Percentiles rank a stretch among this genome's conserved stretches.
Conservation (phyloP, 2,113 vertebrate species). For the Daphoenositta chrysoptera region DNA sequence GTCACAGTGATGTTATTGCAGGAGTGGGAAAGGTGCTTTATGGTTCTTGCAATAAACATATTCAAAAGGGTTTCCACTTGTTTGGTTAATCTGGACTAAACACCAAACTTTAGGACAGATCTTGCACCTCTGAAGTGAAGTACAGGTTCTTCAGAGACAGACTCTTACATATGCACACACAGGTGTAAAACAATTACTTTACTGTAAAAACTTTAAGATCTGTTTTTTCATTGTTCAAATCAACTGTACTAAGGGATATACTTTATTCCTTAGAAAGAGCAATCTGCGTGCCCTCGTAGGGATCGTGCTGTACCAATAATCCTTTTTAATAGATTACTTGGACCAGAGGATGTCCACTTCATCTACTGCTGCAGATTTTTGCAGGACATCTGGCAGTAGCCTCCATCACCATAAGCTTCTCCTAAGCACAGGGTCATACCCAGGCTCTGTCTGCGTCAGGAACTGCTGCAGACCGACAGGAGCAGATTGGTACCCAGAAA, state of each 20-base stretch:
- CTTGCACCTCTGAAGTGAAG: not conserved
- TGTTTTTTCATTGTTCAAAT: not conserved
- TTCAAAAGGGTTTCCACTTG: not conserved
- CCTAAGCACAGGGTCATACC: not conserved
- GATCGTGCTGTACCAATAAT: not conserved
- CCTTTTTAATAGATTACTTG: not conserved
- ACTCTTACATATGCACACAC: accelerated
- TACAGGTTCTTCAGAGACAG: not conserved
- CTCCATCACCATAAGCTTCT: not conserved
- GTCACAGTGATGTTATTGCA: not conserved
- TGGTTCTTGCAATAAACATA: not conserved
- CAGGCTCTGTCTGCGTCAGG: not conserved
- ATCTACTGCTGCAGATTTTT: not conserved
- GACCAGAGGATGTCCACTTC: not conserved
- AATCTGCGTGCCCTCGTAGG: not conserved
- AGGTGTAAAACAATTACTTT: not conserved
- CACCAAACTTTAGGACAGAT: not conserved
- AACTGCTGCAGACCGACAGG: not conserved
- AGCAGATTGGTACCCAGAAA: not conserved
- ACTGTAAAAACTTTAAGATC: not conserved
- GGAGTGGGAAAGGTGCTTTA: not conserved
- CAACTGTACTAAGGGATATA: not conserved
- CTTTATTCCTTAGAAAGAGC: not conserved
- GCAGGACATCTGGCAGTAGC: not conserved
- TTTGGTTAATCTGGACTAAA: not conserved